Percentiles rank a stretch among this genome's conserved stretches.
Evolutionary conservation across 2,113 vertebrate species (phyloP).

Genomic region (Alectura lathami): DNA sequence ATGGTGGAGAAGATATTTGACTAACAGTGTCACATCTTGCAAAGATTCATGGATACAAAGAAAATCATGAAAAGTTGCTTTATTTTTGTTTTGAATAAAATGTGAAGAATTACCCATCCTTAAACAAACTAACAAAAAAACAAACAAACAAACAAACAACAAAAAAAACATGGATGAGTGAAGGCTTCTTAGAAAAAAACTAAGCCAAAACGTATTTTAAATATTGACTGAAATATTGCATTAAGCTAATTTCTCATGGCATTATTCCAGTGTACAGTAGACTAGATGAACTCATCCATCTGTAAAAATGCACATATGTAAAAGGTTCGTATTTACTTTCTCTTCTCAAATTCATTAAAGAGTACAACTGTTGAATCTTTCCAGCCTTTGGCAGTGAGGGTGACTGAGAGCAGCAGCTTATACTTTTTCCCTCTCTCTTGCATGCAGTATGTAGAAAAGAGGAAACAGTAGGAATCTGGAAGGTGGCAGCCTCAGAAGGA

Average conservation of each 20-base stretch:
- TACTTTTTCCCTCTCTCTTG: neutral
- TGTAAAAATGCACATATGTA: neutral
- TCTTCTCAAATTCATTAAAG: neutral
- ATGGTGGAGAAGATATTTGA: neutral
- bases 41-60: neutral
- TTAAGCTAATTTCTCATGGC: neutral
- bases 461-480: neutral
- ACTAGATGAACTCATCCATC: neutral
- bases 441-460: neutral
- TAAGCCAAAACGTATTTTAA: neutral
- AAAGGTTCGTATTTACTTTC: neutral
- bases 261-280: neutral
- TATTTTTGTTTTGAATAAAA: neutral
- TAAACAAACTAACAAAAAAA: neutral
- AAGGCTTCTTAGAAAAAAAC: neutral
- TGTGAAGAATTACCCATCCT: neutral
- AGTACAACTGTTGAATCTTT: neutral
- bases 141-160: too few species aligned
- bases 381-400: neutral
- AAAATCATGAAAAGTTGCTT: neutral
- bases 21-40: neutral
- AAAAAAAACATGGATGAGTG: neutral
- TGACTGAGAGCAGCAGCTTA: neutral
- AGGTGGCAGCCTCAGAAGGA: neutral
- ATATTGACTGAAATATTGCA: neutral